Base-by-base conservation (phyloP, 2,797 vertebrate species). In the Rhinichthys osculus region DNA sequence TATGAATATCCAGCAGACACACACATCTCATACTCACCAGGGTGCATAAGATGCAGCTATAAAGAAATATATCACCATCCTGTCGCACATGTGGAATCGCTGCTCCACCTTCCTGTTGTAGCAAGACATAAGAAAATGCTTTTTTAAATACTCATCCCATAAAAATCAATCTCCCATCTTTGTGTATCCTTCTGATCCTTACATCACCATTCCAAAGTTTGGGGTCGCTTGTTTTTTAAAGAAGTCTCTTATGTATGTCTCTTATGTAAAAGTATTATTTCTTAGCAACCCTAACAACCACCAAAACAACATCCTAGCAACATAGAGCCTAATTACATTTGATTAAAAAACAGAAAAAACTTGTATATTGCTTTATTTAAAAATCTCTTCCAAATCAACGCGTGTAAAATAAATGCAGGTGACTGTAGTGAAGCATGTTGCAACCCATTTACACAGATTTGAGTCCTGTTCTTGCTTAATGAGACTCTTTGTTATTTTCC, bases 21-120 rank as follows among this genome's bases (percentile, higher is more conserved):
- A 9, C 33, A 50, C 40, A 27, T 50, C 4, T 0, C 16, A 16
- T 90, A 96, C 96, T 97, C 94, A 96, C 96, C 97, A 99, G 90
- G 98, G 98, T 54, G 96, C 94, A 0, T 95, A 98, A 4, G 98
- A 97, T 0, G 97, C 96, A 0, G 98, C 98, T 0, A 99, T 98
- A 93, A 99, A 99, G 95, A 98, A 98, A 92, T 99, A 99, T 91
- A 99, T 99, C 89, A 95, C 97, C 95, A 99, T 97, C 81, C 98
- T 93, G 93, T 99, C 98, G 0, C 96, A 97, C 98, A 98, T 99
- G 92, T 99, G 98, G 87, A 99, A 95, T 84, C 96, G 96, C 78
- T 97, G 97, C 90, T 98, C 98, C 90, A 98, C 94, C 0, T 89
- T 96, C 93, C 98, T 98, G 81, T 13, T 52, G 38, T 42, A 79